These are phyloP conservation scores for Myoxocephalus aenaeus DNA, from an alignment of 2,797 vertebrate genomes.

Conservation along the genomic window DNA sequence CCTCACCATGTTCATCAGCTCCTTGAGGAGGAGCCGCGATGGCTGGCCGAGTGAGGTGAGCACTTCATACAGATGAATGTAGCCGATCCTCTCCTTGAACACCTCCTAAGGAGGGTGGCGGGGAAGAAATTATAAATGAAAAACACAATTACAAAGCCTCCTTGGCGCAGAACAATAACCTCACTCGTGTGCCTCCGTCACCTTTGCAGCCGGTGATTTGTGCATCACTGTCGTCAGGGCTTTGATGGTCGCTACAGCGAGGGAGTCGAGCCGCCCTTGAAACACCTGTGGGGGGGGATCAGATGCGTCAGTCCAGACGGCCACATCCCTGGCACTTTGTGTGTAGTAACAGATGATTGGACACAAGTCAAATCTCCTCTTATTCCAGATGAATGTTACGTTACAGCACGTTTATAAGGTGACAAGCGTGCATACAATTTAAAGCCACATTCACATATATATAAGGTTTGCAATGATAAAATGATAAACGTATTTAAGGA, in stretches of 20 bases:
- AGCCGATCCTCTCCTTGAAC: slow-evolving; percentile 98
- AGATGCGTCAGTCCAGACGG: slow-evolving; percentile 15
- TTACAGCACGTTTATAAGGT: slow-evolving; percentile 11
- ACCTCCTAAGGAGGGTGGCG: slow-evolving; percentile 86
- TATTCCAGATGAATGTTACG: slow-evolving; percentile 39
- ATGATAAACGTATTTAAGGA: slow-evolving; percentile 26
- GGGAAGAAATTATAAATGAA: neutral
- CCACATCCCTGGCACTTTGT: neutral
- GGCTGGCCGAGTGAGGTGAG: slow-evolving; percentile 94
- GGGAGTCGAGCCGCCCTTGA: slow-evolving; percentile 92
- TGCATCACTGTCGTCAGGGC: slow-evolving; percentile 97
- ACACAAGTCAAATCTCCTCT: slow-evolving; percentile 33
- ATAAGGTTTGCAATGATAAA: slow-evolving; percentile 18
- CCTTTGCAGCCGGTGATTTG: slow-evolving; percentile 98
- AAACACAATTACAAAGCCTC: neutral
- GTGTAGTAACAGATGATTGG: slow-evolving; percentile 7
- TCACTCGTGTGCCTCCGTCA: slow-evolving; percentile 48
- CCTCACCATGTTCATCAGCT: slow-evolving; percentile 98
- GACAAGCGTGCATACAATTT: slow-evolving; percentile 59
- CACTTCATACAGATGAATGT: slow-evolving; percentile 94
- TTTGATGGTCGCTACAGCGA: slow-evolving; percentile 94
- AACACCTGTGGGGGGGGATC: slow-evolving; percentile 86
- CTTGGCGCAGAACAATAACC: neutral
- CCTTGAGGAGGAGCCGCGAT: slow-evolving; percentile 91
- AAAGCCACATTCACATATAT: slow-evolving; percentile 20